Conservation (phyloP, 2,113 vertebrate species). For the Hydrochoerus hydrochaeris region DNA sequence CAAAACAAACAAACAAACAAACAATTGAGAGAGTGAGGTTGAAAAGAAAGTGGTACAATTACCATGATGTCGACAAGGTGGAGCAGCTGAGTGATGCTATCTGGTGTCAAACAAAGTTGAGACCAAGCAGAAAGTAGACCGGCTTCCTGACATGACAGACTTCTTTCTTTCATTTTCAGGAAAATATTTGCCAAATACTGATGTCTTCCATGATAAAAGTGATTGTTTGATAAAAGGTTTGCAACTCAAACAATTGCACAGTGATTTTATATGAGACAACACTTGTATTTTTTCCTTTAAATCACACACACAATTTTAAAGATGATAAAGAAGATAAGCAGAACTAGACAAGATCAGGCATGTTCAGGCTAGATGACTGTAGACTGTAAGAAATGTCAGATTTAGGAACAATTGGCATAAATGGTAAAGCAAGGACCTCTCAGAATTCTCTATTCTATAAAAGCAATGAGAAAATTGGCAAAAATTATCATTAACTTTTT, state of each 20-base stretch:
- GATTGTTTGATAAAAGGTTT: not conserved
- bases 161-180: constrained; percentile 10
- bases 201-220: not conserved
- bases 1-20: not conserved
- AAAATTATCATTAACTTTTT: constrained; percentile 15
- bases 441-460: not conserved
- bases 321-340: not conserved
- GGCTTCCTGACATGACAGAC: not conserved
- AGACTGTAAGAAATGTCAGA: not conserved
- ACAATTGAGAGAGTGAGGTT: not conserved
- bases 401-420: not conserved
- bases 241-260: not conserved
- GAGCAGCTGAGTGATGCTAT: not conserved
- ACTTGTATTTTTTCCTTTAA: not conserved
- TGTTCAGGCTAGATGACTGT: not conserved
- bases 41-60: not conserved
- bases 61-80: not conserved
- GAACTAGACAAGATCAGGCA: not conserved
- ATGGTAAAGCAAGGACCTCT: not conserved
- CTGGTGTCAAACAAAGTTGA: not conserved
- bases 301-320: not conserved
- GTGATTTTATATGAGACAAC: not conserved
- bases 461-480: not conserved
- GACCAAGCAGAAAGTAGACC: not conserved
- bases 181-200: constrained; percentile 2